Evolutionary conservation across 2,888 invertebrate genomes (phyloP).

Genomic region (Trachelus tabidus): DNA sequence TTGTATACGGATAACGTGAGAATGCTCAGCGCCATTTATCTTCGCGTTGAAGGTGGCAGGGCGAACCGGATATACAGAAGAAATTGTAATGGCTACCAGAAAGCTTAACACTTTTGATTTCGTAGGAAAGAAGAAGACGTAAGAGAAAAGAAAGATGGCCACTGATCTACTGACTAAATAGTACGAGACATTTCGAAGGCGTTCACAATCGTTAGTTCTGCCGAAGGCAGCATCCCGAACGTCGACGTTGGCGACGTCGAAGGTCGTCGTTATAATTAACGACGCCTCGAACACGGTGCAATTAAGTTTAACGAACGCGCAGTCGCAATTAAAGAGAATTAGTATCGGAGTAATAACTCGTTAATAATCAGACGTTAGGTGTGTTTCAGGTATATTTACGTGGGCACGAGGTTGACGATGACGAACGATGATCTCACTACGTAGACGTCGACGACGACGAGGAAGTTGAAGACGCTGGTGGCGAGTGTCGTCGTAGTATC

Average conservation of each 20-base stretch:
- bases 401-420: slow-evolving; percentile 17
- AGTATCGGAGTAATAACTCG: slow-evolving; percentile 61
- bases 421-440: slow-evolving; percentile 24
- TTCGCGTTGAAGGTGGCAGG: neutral
- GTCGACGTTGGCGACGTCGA: neutral
- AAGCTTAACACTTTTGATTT: neutral
- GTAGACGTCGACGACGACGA: slow-evolving; percentile 4
- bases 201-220: neutral
- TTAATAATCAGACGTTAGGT: slow-evolving; percentile 50
- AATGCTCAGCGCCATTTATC: neutral
- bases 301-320: slow-evolving; percentile 63
- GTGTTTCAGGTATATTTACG: slow-evolving; percentile 39
- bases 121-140: neutral
- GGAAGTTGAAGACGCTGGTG: neutral
- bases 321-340: slow-evolving; percentile 64
- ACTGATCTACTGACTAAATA: neutral
- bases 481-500: neutral
- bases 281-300: slow-evolving; percentile 35
- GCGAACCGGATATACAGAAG: neutral
- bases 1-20: neutral
- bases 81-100: neutral
- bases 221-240: neutral
- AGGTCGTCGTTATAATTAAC: neutral
- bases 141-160: neutral
- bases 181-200: neutral